Evolutionary conservation across 2,113 vertebrate genomes (phyloP), one percentile per base, ranked within the genome.

Genomic region (Phasianus colchicus): DNA sequence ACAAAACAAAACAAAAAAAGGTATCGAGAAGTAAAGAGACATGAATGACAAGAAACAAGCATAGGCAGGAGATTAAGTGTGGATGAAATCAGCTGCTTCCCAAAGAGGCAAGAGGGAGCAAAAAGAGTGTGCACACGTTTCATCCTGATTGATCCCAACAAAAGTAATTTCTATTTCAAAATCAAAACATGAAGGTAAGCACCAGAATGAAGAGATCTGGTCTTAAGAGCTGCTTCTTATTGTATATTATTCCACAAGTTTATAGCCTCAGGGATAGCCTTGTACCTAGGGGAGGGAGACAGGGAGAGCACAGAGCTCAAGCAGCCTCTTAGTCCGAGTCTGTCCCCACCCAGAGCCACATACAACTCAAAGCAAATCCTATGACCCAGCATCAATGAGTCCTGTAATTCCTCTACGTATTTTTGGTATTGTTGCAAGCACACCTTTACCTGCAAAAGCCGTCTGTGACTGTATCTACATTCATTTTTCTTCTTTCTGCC

Each of bases 401-500:
- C 55, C n/a, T 64, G 18, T 63, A 78, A 61, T 21, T 89, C 29
- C 36, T 63, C 45, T 47, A 5, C 14, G 3, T 38, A 45, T 79
- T 88, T 70, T n/a, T 70, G n/a, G 16, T 16, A 10, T 27, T 50
- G 54, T n/a, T 79, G 29, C 20, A 73, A 36, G 27, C 21, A 72
- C 40, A 54, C 32, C 0, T 0, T 16, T 57, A 43, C 9, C 30
- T 45, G n/a, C 1, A 6, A 70, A 85, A 89, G 36, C 16, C 77
- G 87, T 19, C 27, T 24, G 24, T 42, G 64, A 45, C 13, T 45
- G 27, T 11, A 34, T 55, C 72, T 66, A 24, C 36, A 32, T 42
- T 19, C 13, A 36, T 25, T 36, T 45, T 6, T 38, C 38, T 80
- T 29, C 55, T 54, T 91, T 45, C 54, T 50, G 9, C 16, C 19